These are phyloP conservation scores for Globicephala melas DNA, from an alignment of 2,113 vertebrate genomes.

Conservation along the genomic window DNA sequence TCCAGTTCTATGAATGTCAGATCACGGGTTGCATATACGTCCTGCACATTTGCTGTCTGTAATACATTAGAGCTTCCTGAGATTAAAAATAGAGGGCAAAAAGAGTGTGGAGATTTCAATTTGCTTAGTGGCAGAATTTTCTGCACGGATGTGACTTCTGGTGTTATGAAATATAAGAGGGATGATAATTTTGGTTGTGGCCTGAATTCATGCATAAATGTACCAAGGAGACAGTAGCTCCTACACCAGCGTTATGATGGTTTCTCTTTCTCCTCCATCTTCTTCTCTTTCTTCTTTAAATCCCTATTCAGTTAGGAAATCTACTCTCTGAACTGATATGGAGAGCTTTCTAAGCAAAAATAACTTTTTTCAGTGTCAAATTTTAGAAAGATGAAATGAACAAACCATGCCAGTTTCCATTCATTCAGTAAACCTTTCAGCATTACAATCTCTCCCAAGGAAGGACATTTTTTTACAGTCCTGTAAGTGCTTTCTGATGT, in stretches of 20 bases:
- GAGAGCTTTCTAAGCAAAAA: conserved; percentile 9
- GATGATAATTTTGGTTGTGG: neutral
- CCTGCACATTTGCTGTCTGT: neutral
- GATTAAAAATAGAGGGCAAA: neutral
- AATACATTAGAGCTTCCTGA: neutral
- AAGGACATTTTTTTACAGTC: neutral
- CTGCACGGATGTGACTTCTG: neutral
- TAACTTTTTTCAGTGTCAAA: neutral
- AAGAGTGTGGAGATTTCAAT: neutral
- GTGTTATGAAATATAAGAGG: neutral
- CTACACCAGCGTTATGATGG: neutral
- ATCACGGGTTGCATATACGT: neutral
- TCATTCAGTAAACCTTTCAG: neutral
- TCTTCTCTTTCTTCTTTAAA: neutral
- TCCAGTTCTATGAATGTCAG: neutral
- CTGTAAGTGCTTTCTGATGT: neutral
- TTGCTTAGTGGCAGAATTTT: neutral
- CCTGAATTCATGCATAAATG: neutral
- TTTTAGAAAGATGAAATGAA: conserved; percentile 9
- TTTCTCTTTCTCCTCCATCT: neutral
- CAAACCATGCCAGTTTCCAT: neutral
- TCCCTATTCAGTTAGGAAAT: neutral
- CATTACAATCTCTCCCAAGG: neutral
- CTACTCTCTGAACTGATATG: neutral
- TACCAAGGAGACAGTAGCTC: neutral